Evolutionary conservation across 1,140 invertebrate genomes (phyloP).

Genomic region (Drosophila pachea): DNA sequence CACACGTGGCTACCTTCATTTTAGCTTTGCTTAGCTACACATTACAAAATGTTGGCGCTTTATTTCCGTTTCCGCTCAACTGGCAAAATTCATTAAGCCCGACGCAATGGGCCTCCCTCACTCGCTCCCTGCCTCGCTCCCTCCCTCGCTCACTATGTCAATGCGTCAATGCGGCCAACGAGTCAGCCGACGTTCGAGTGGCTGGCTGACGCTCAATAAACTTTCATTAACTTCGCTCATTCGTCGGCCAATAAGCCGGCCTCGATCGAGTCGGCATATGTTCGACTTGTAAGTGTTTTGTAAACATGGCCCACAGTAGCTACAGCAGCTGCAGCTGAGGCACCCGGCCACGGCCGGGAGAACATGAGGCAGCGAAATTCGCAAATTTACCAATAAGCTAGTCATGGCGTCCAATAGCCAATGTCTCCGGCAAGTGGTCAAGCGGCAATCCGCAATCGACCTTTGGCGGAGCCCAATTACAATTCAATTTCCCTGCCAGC

Average conservation of each 20-base stretch:
- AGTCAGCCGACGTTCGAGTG: slow-evolving; percentile 30
- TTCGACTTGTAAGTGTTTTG: slow-evolving; percentile 67
- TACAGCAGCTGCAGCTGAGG: slow-evolving; percentile 39
- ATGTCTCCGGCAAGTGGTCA: slow-evolving; percentile 36
- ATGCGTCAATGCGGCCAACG: slow-evolving; percentile 17
- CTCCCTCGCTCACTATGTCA: slow-evolving; percentile 31
- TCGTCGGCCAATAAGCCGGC: slow-evolving; percentile 44
- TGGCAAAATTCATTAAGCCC: slow-evolving; percentile 71
- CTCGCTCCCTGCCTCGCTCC: slow-evolving; percentile 3
- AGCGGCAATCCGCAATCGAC: slow-evolving; percentile 13
- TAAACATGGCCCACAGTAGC: slow-evolving; percentile 66
- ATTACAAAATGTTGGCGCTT: slow-evolving; percentile 54
- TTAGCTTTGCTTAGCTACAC: slow-evolving; percentile 25
- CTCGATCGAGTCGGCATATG: slow-evolving; percentile 7
- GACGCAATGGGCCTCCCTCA: slow-evolving; percentile 45
- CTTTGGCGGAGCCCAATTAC: slow-evolving; percentile 32
- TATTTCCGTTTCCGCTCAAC: slow-evolving; percentile 71
- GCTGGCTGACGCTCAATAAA: slow-evolving; percentile 64
- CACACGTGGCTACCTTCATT: background rate
- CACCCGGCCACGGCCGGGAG: too few species aligned
- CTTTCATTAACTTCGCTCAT: slow-evolving; percentile 73
- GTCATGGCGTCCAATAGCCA: slow-evolving; percentile 18
- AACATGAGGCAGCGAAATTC: slow-evolving; percentile 38
- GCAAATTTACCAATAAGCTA: slow-evolving; percentile 27
- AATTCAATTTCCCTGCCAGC: slow-evolving; percentile 38